phyloP scores from a whole-genome alignment of 2,797 vertebrate species.

The Momotus momota region DNA sequence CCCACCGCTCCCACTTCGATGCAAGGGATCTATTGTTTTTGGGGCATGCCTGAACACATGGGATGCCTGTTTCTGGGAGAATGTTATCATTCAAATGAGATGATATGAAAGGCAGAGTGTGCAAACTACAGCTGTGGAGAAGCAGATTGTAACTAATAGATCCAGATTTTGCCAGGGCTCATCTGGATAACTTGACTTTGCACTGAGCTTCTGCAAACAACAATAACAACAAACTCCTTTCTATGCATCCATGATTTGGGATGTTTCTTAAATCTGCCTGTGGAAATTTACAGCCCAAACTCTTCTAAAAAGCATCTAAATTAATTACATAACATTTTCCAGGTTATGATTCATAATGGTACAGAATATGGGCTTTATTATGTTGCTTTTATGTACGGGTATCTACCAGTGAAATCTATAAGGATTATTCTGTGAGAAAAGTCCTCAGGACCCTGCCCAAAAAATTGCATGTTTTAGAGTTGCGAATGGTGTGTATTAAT shows the following conservation, averaged over 20 bases:
- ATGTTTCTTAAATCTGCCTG: not conserved
- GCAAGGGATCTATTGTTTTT: constrained; percentile 55
- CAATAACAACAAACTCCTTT: not conserved
- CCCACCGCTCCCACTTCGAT: constrained; percentile 29
- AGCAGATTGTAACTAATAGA: constrained; percentile 22
- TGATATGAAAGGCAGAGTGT: constrained; percentile 45
- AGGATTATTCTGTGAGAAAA: constrained; percentile 18
- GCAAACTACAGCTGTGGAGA: constrained; percentile 33
- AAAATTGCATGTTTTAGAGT: constrained; percentile 7
- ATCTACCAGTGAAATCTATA: constrained; percentile 21
- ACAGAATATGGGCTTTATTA: constrained; percentile 18
- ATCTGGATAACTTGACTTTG: constrained; percentile 9
- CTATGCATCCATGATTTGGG: not conserved
- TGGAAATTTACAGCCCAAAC: not conserved
- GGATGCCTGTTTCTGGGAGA: constrained; percentile 50
- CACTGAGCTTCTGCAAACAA: not conserved
- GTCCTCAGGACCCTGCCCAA: constrained; percentile 16
- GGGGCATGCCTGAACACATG: constrained; percentile 31
- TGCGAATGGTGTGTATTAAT: constrained; percentile 25
- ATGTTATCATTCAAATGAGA: constrained; percentile 37
- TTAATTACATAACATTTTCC: not conserved
- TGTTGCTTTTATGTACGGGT: not conserved
- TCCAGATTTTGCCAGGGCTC: constrained; percentile 41
- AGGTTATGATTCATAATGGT: not conserved
- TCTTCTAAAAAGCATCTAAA: not conserved